Evolutionary conservation across 1,140 invertebrate species (phyloP), one percentile per base, ranked within the genome.

Genomic region (Drepana arcuata): DNA sequence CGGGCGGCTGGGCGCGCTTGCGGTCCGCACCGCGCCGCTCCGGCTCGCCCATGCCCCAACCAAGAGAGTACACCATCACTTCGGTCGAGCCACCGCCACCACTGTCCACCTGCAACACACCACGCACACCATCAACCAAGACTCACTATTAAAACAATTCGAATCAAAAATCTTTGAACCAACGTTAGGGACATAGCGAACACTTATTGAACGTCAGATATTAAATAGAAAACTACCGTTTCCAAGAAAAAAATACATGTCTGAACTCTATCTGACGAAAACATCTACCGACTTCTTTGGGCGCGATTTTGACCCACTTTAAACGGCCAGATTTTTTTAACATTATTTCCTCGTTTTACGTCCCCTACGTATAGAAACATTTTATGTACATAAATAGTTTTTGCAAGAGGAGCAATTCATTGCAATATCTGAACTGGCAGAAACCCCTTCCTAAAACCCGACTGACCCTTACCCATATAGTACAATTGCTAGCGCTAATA

Each of bases 31-130:
- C 66, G 57, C 68, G 70, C 67, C 62, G 73, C 72, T 81, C 77
- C 73, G 77, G 77, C 77, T 81, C 77, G 54, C 77, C 69, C 74
- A 81, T 81, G 48, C 70, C 77, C 77, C 77, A 81, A 66, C 77
- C 77, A 45, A 81, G 77, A 64, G 77, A 81, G 72, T 81, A 81
- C 68, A 81, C 77, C 77, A 81, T 81, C 43, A 81, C 77, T 81
- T 78, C 77, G 51, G 77, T 61, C 50, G 73, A 77, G 66, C 74
- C 77, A 70, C 77, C 77, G 60, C 72, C 74, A 54, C 77, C 77
- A 56, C 74, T 79, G 69, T 79, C 77, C 70, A 78, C 72, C 77
- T 81, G 41, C 5, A 48, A 43, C 29, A 21, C n/a, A n/a, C n/a
- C n/a, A n/a, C n/a, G 48, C 11, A 10, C 16, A 39, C 27, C 3